A percentile compares a stretch with the other conserved stretches of the same genome.
These are phyloP conservation scores for Heloderma charlesbogerti DNA, from an alignment of 2,113 vertebrate species.

Conservation along the genomic window DNA sequence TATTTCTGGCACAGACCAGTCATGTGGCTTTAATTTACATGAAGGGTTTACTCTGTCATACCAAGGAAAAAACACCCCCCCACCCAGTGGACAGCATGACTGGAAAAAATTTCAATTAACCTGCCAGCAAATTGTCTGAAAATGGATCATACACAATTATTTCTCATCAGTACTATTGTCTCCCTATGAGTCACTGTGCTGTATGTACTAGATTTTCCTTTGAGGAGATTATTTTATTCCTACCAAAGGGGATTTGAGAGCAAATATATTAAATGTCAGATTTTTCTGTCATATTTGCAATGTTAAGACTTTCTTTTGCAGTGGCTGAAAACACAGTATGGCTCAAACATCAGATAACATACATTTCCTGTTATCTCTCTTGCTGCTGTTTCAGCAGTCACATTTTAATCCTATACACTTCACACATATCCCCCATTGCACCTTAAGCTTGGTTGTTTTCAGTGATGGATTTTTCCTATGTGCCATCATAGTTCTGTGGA, in stretches of 20 bases:
- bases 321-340: constrained; percentile 44
- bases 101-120: constrained; percentile 34
- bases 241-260: constrained; percentile 53
- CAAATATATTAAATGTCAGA: constrained; percentile 51
- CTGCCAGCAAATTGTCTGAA: constrained; percentile 56
- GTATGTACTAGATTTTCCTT: constrained; percentile 62
- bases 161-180: constrained; percentile 55
- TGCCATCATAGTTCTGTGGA: constrained; percentile 31
- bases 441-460: not conserved
- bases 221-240: constrained; percentile 65
- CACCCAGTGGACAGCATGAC: not conserved
- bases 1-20: not conserved
- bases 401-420: not conserved
- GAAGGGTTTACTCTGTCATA: constrained; percentile 1
- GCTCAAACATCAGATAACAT: constrained; percentile 8
- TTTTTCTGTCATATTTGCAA: constrained; percentile 38
- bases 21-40: not conserved
- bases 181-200: constrained; percentile 62
- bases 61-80: not conserved
- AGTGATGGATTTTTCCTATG: not conserved
- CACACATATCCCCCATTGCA: not conserved
- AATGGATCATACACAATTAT: constrained; percentile 49
- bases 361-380: constrained; percentile 2
- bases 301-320: constrained; percentile 47
- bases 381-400: constrained; percentile 15